Base-by-base conservation (phyloP, 2,113 vertebrate species). In the Myanophis thanlyinensis region DNA sequence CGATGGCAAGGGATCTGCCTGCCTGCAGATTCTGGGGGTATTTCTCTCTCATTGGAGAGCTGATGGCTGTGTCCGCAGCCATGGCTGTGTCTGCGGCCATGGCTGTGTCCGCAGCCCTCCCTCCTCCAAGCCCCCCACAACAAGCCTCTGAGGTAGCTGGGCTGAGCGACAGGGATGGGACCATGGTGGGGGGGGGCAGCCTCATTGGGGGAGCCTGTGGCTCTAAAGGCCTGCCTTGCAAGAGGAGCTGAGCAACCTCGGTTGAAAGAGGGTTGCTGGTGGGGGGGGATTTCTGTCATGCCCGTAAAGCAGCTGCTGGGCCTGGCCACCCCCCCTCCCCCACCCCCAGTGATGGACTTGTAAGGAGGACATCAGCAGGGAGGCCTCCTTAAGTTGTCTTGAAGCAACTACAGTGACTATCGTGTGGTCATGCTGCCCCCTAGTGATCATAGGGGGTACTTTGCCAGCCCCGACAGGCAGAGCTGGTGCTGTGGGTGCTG, bases 371-470 rank as follows among this genome's bases (percentile, higher is more conserved):
- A 30, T 62, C 59, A n/a, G 59, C 11, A 62, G 59, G 59, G 27
- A 62, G 59, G 54, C 54, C 49, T 27, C 54, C 54, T 59, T 59
- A 54, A 54, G 10, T 11, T 4, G 25, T 4, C 62, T 73, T 1
- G 12, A 35, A 35, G 62, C 62, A 18, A 20, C 67, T 18, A 15
- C 1, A 1, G 86, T 94, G 35, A 94, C 92, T 95, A 54, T 95
- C 95, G 67, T 25, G 85, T 13, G 87, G 89, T 94, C 56, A 62
- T 96, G 56, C 95, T 96, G 96, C 95, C 94, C 95, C 85, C 97
- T 96, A 25, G 94, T 93, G 95, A 22, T 93, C 40, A 5, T 20
- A 18, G 27, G 23, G 22, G 23, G 51, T 3, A 25, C 52, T n/a
- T 48, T 23, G 15, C n/a, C 62, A 35, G 62, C 13, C 62, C n/a